phyloP scores from a whole-genome alignment of 2,797 vertebrate species.

The Diceros bicornis region DNA sequence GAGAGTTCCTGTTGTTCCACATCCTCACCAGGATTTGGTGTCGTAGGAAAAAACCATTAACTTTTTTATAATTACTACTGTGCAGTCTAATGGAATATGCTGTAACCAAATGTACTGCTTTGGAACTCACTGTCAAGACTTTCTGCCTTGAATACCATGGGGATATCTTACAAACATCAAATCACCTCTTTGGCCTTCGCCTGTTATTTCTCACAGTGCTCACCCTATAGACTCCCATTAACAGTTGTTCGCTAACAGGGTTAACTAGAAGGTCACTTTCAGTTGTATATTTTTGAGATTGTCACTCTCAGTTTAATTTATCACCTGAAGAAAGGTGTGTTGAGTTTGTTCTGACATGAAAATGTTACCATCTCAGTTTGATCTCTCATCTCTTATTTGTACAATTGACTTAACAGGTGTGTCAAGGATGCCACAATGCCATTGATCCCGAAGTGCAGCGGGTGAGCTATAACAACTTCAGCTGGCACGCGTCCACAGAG shows the following conservation, averaged over 20 bases:
- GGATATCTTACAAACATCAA: not conserved
- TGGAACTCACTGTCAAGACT: not conserved
- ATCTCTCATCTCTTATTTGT: not conserved
- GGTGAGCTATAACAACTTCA: conserved; percentile 96
- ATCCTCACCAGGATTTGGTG: not conserved
- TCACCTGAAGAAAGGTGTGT: not conserved
- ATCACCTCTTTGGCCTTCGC: not conserved
- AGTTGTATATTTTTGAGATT: not conserved
- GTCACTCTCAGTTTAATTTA: not conserved
- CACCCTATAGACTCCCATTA: not conserved
- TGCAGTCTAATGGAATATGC: not conserved
- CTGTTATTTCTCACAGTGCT: not conserved
- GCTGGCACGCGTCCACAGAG: conserved; percentile 95
- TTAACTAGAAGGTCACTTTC: not conserved
- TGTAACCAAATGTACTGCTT: not conserved
- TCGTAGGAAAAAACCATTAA: conserved; percentile 41
- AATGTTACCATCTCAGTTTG: not conserved
- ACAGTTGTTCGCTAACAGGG: not conserved
- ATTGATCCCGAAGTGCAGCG: conserved; percentile 97
- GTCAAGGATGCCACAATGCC: conserved; percentile 93
- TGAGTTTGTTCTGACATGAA: not conserved
- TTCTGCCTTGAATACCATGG: not conserved
- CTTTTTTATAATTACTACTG: not conserved
- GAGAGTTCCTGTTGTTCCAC: not conserved
- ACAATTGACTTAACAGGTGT: conserved; percentile 90